phyloP scores from a whole-genome alignment of 2,888 invertebrate genomes.

The Gryllus longicercus region DNA sequence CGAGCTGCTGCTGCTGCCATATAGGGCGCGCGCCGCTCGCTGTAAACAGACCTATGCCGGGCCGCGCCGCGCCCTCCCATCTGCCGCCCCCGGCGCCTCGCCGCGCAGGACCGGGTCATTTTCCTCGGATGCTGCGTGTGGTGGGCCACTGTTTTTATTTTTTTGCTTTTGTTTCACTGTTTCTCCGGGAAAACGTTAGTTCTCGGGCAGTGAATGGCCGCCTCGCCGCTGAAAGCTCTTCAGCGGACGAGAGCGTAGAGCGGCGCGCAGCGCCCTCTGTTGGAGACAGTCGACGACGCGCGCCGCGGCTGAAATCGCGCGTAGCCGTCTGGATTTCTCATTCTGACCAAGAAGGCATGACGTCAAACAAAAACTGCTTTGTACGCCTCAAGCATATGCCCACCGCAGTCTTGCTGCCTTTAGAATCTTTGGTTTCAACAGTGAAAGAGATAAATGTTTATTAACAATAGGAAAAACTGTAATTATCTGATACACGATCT shows the following conservation, averaged over 20 bases:
- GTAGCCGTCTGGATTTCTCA: slow-evolving; percentile 30
- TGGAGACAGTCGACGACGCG: too few relatives aligned
- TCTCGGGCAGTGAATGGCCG: background rate
- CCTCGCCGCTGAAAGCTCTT: background rate
- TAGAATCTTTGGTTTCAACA: too few relatives aligned
- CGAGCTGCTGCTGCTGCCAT: slow-evolving; percentile 35
- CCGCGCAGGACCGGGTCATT: background rate
- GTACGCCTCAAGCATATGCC: too few relatives aligned
- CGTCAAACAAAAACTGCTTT: slow-evolving; percentile 21
- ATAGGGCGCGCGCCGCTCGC: slow-evolving; percentile 34
- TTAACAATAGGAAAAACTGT: too few relatives aligned
- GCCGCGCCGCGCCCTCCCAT: slow-evolving; percentile 19
- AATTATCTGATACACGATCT: too few relatives aligned
- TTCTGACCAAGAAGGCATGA: slow-evolving; percentile 28
- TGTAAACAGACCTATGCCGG: slow-evolving; percentile 31
- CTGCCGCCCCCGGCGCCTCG: background rate
- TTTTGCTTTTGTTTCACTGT: background rate
- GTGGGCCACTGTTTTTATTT: too few relatives aligned
- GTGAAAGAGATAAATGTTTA: too few relatives aligned
- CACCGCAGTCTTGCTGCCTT: too few relatives aligned
- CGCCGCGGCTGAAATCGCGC: background rate
- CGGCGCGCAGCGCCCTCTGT: too few relatives aligned
- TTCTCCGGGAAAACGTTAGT: background rate
- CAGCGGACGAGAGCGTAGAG: background rate
- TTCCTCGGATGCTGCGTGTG: background rate